Base-by-base conservation (phyloP, 2,888 invertebrate species). In the Acholoe squamosa region DNA sequence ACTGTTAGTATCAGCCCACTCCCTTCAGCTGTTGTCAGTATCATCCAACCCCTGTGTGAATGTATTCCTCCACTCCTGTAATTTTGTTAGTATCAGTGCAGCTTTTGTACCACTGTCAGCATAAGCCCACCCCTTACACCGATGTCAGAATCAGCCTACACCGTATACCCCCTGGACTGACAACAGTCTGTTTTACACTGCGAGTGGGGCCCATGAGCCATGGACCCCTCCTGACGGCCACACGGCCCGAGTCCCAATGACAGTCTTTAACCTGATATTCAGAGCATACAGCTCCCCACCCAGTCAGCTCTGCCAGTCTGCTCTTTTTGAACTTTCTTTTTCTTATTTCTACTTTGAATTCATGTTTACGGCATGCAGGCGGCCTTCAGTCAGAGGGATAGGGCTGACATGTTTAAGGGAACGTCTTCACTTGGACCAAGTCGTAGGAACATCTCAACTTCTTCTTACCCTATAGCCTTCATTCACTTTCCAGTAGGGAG, bases 191-290 rank as follows among this genome's bases (percentile, higher is more conserved):
- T 71, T n/a, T 61, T 3, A 61, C 61, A 61, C 71, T 28, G 71
- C 28, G 71, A 71, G 71, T 28, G 14, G 25, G 12, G 31, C 3
- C 12, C 71, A 71, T 28, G 28, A n/a, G 71, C 25, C 14, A 19
- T n/a, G 61, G 61, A 61, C 71, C 71, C 25, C 61, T 61, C 61
- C 22, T 61, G 22, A 71, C 61, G 71, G 0, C 31, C 71, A 28
- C 71, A 28, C 28, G 28, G 71, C 28, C 71, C 43, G 43, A 43
- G 43, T 43, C 31, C 71, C 71, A 71, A 71, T 71, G 71, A 71
- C 71, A 28, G 71, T 71, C 71, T 71, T 71, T 71, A 71, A 14
- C 28, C 71, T 14, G 71, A 25, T n/a, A 71, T 71, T 71, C 71
- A 71, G 71, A 71, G 71, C 71, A 71, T 71, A 28, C 25, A n/a